Conservation (phyloP, 1,140 invertebrate species). For the Drosophila navojoa region DNA sequence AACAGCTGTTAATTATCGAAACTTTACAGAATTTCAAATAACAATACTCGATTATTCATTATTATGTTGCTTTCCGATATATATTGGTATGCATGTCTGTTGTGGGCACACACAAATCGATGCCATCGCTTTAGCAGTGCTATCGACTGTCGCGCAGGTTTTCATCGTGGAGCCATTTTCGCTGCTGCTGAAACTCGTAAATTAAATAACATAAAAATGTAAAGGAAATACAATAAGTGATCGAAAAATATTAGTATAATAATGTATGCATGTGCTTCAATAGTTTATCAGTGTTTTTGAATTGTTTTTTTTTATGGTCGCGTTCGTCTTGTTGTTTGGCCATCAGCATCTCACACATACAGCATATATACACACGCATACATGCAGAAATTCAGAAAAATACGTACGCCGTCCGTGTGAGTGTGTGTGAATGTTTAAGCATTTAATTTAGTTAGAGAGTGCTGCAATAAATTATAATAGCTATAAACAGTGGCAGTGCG, state of each 20-base stretch:
- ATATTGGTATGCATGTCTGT: constrained; percentile 3
- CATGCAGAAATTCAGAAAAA: constrained; percentile 57
- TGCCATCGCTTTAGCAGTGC: constrained; percentile 31
- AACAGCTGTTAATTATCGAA: neutral
- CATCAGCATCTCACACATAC: constrained; percentile 66
- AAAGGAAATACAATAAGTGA: constrained; percentile 51
- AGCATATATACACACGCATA: constrained; percentile 41
- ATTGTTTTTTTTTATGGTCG: constrained; percentile 41
- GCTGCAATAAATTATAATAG: constrained; percentile 39
- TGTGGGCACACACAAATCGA: neutral
- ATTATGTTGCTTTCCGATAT: neutral
- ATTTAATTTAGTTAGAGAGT: constrained; percentile 68
- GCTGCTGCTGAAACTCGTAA: constrained; percentile 59
- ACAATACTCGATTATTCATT: constrained; percentile 21
- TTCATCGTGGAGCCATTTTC: constrained; percentile 58
- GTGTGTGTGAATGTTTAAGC: constrained; percentile 44
- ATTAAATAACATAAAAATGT: constrained; percentile 72
- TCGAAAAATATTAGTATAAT: constrained; percentile 40
- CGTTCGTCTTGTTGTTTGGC: constrained; percentile 58
- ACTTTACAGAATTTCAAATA: neutral
- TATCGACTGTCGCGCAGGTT: constrained; percentile 53
- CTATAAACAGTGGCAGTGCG: constrained; percentile 13
- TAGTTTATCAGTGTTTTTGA: constrained; percentile 50
- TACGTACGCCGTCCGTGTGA: constrained; percentile 52
- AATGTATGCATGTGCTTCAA: constrained; percentile 51